phyloP scores from a whole-genome alignment of 2,888 invertebrate genomes.

The Pedicia rivosa region DNA sequence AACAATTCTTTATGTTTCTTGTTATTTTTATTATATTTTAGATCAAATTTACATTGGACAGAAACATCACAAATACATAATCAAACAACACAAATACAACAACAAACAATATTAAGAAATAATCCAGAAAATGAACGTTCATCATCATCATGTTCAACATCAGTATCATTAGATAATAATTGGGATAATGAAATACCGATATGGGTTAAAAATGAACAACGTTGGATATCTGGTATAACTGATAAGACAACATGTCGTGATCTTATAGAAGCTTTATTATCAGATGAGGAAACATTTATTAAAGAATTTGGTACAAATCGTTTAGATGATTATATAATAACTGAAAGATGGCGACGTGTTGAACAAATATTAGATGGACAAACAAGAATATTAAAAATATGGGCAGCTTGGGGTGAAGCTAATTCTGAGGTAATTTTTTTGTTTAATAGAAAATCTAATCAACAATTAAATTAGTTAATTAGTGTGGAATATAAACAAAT shows the following conservation, averaged over 20 bases:
- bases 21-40: too few species aligned
- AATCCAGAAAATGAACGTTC: constrained; percentile 2
- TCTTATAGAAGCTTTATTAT: constrained; percentile 54
- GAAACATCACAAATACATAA: too few species aligned
- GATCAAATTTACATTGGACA: too few species aligned
- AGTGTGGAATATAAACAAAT: too few species aligned
- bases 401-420: constrained; percentile 59
- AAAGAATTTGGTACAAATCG: constrained; percentile 7
- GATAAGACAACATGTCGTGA: constrained; percentile 64
- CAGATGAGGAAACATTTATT: constrained; percentile 28
- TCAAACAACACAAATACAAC: too few species aligned
- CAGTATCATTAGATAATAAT: constrained; percentile 19
- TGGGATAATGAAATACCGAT: constrained; percentile 53
- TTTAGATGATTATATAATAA: constrained; percentile 40
- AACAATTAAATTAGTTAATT: too few species aligned
- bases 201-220: constrained; percentile 56
- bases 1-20: too few species aligned
- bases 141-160: constrained; percentile 12
- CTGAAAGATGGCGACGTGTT: constrained; percentile 56
- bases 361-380: constrained; percentile 52
- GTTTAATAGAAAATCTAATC: too few species aligned
- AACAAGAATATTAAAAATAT: constrained; percentile 51
- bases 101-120: constrained; percentile 1
- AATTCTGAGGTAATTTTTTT: constrained; percentile 41
- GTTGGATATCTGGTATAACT: constrained; percentile 66